Evolutionary conservation across 37 sponge, comb jelly and placozoan genomes (phyloP).

Genomic region (Beroe ovata): DNA sequence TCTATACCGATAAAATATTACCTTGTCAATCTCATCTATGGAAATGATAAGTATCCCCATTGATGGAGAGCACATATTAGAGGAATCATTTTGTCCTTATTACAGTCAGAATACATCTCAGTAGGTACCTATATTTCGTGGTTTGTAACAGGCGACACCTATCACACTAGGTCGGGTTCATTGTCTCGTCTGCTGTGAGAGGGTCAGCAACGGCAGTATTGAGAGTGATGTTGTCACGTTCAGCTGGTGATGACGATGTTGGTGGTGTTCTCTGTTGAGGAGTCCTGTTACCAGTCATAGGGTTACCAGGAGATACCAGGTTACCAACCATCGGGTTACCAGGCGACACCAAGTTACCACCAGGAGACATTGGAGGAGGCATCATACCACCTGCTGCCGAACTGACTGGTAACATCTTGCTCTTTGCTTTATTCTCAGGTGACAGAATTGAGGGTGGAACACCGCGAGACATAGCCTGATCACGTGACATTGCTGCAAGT

Average conservation of each 20-base stretch:
- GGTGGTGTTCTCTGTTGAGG: conserved; percentile 33
- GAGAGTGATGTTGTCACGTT: conserved; percentile 56
- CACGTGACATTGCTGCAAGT: background rate
- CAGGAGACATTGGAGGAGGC: conserved; percentile 59
- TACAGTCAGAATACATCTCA: too few relatives aligned
- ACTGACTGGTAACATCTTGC: background rate
- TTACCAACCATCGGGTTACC: background rate
- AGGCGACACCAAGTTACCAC: conserved; percentile 18
- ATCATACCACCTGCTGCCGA: background rate
- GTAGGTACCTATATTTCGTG: too few relatives aligned
- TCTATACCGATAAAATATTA: too few relatives aligned
- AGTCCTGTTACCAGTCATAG: conserved; percentile 20
- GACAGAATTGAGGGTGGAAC: conserved; percentile 6
- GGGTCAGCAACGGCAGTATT: conserved; percentile 52
- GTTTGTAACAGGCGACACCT: too few relatives aligned
- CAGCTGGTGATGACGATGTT: background rate
- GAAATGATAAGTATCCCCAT: too few relatives aligned
- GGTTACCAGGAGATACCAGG: conserved; percentile 14
- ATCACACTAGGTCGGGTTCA: conserved; percentile 51
- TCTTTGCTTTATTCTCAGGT: conserved; percentile 15
- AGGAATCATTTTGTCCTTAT: too few relatives aligned
- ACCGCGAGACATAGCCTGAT: background rate
- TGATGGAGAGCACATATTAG: too few relatives aligned
- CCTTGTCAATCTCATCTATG: too few relatives aligned
- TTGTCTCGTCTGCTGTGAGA: conserved; percentile 14